Evolutionary conservation across 2,797 vertebrate species (phyloP), one percentile per base, ranked within the genome.

Genomic region (Urosaurus nigricauda): DNA sequence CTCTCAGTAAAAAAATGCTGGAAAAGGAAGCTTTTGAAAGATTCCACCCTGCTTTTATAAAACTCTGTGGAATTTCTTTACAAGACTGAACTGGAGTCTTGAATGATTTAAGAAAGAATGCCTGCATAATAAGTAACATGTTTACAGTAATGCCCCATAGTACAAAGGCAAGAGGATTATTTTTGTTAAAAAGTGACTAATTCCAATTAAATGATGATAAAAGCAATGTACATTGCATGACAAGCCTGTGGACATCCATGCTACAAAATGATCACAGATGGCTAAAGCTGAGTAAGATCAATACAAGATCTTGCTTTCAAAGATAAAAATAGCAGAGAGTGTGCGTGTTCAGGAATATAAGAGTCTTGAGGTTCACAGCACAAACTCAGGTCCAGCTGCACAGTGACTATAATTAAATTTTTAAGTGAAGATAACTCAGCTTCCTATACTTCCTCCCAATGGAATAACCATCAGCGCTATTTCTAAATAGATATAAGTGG

Each of bases 201-300:
- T 56, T 78, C n/a, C n/a, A 70, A 56, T 70, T 68, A 74, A 70
- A 56, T 35, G 16, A 19, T 86, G 35, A n/a, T 19, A 5, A 63
- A 86, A 75, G 29, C 9, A 82, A 82, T 43, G 56, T 56, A 81
- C 58, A 81, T 82, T 86, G 35, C 58, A 35, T 56, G 8, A 81
- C 26, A 35, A 86, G 58, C 58, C 58, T 56, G 35, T 43, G 75
- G 58, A 56, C 65, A 24, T 65, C 26, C 32, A 51, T 51, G 47
- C 47, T 9, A 51, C 9, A 37, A 82, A 82, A 89, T 68, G 65
- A 85, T 81, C 83, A 89, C 68, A 89, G 78, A 81, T 53, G 43
- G n/a, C 12, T 65, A 63, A 74, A 85, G 78, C 9, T 80, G 77
- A 85, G 35, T 12, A 81, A 63, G 53, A 81, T 81, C 78, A 81